Evolutionary conservation across 2,113 vertebrate genomes (phyloP), one percentile per base, ranked within the genome.

Genomic region (Collichthys lucidus): DNA sequence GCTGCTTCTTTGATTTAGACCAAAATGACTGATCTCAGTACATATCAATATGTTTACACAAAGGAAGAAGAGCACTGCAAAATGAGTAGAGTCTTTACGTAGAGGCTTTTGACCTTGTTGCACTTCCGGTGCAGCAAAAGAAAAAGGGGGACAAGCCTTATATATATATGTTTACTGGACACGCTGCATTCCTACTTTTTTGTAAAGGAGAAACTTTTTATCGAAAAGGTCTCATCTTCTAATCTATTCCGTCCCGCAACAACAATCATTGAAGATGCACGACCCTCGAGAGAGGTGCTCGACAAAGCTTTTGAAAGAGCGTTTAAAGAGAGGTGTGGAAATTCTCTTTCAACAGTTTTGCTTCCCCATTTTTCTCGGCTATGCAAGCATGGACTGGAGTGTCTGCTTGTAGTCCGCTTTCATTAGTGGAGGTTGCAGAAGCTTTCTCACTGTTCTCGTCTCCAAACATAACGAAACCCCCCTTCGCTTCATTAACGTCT

Each of bases 31-130:
- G 63, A 74, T 75, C 81, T 83, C 56, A 53, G 79, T 82, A 90
- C 93, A 93, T 92, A 93, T 92, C 92, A 88, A 89, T 66, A 88
- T 91, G 92, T 94, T 94, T 93, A 93, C 93, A 94, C 87, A 91
- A 86, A 88, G 65, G 31, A 88, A 90, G 80, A 91, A 90, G 80
- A 91, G 90, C 87, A 89, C 88, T 89, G 80, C 82, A 83, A 89
- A 92, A 69, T 50, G 57, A 87, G 66, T 67, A 57, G 74, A 86
- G 85, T 86, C 72, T 86, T 20, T 3, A 26, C 26, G 2, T 35
- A 8, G 35, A 35, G 72, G 86, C 85, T 89, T 92, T 83, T 69
- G 52, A 88, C 83, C 86, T 72, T 20, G 52, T 74, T 85, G 90
- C 77, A 79, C 73, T 89, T 92, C 87, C 88, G 89, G 70, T 57